Base-by-base conservation (phyloP, 2,797 vertebrate species). In the Oophaga sylvatica region DNA sequence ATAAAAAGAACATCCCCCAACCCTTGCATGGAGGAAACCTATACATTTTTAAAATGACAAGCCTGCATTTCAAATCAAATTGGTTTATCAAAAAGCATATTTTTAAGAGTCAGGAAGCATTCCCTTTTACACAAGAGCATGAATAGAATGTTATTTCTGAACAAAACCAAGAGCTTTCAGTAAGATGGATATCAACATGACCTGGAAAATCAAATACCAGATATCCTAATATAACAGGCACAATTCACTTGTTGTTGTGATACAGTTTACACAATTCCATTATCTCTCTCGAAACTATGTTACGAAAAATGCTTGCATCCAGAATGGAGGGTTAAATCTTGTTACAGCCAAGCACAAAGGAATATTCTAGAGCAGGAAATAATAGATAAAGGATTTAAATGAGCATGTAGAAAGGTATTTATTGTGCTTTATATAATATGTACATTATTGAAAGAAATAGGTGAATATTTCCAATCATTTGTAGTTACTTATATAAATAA, bases 161-260 rank as follows among this genome's bases (percentile, higher is more conserved):
- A 41, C 31, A 41, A 73, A 73, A 45, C 17, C 35, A 45, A 45
- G 35, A 73, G 35, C 41, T 73, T 73, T 73, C 70, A 73, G 19
- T 45, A 11, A 73, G 35, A 73, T 73, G 70, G 45, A 45, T 20
- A 45, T 73, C 35, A 73, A 41, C 70, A 45, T 45, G 70, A 73
- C 70, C 16, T 71, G 68, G 29, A 71, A 71, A 71, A 71, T 71
- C 68, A 71, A 19, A 71, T 71, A 41, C 68, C 68, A 41, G 68
- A 71, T 71, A 41, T 68, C 29, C 16, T 45, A 73, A 45, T 45
- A 73, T 73, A 22, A 73, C 35, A 45, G 9, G 20, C 16, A 10
- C 1, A 8, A 73, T 45, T 73, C 70, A 45, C 70, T 73, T 45
- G 35, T 45, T 73, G 19, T 73, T 20, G 26, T 45, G 12, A 68